Percentiles rank a stretch among this genome's conserved stretches.
These are phyloP conservation scores for Pangasius macronema DNA, from an alignment of 2,797 vertebrate genomes.

Conservation along the genomic window DNA sequence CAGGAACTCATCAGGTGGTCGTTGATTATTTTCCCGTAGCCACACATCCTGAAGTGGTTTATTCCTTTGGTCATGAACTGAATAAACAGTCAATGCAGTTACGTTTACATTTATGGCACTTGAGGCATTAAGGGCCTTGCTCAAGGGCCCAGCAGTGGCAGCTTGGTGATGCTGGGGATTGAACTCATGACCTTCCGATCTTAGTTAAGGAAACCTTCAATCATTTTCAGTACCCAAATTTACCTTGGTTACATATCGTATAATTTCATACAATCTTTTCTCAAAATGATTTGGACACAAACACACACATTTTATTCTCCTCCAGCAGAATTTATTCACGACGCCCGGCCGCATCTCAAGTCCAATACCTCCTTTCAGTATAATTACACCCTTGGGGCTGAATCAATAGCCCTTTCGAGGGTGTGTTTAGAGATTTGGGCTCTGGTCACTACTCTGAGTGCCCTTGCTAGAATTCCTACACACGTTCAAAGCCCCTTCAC, in stretches of 20 bases:
- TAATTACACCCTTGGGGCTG: conserved; percentile 54
- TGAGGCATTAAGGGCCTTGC: too few relatives aligned
- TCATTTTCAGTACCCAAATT: background rate
- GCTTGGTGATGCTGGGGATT: too few relatives aligned
- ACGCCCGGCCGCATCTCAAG: background rate
- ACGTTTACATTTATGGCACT: too few relatives aligned
- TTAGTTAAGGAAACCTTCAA: background rate
- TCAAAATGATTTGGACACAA: background rate
- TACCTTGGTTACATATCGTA: background rate
- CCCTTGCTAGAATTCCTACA: conserved; percentile 24
- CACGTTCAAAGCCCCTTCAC: background rate
- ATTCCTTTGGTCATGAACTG: too few relatives aligned
- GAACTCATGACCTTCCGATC: too few relatives aligned
- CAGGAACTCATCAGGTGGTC: too few relatives aligned
- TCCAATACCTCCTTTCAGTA: conserved; percentile 27
- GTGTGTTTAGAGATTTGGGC: conserved; percentile 9
- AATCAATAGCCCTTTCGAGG: conserved; percentile 47
- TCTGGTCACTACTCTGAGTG: conserved; percentile 35
- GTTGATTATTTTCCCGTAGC: too few relatives aligned
- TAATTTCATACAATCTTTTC: background rate
- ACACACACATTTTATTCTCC: background rate
- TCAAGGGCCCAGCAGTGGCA: too few relatives aligned
- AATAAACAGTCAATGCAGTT: too few relatives aligned
- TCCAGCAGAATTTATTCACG: conserved; percentile 55
- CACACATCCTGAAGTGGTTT: too few relatives aligned